Percentiles rank a stretch among this genome's conserved stretches.
These are phyloP conservation scores for Tetragonula clypearis DNA, from an alignment of 1,140 invertebrate species.

Conservation along the genomic window DNA sequence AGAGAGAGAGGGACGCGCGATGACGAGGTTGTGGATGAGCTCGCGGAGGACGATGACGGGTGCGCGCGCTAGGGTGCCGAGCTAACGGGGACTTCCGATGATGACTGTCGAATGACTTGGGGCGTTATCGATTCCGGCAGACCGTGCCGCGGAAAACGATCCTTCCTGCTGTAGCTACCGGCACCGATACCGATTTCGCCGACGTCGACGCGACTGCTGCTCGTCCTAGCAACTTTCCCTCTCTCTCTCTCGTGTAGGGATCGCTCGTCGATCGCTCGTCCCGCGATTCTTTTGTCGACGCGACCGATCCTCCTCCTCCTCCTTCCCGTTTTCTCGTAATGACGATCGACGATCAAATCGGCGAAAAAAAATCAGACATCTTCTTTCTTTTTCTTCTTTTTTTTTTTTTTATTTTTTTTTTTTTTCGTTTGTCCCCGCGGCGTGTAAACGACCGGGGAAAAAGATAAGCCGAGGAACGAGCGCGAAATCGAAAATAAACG, in stretches of 20 bases:
- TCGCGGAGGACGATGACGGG: slow-evolving; percentile 33
- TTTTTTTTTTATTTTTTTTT: not conserved
- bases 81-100: slow-evolving; percentile 71
- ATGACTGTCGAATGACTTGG: slow-evolving; percentile 80
- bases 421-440: not conserved
- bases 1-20: slow-evolving; percentile 13
- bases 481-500: slow-evolving; percentile 59
- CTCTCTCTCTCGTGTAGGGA: not conserved
- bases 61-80: slow-evolving; percentile 11
- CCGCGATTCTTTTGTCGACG: not conserved
- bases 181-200: not conserved
- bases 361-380: not conserved
- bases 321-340: not conserved
- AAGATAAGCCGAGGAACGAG: slow-evolving; percentile 55
- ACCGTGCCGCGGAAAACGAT: slow-evolving; percentile 58
- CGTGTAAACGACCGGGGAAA: not conserved
- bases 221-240: not conserved
- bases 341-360: not conserved
- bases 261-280: slow-evolving; percentile 1
- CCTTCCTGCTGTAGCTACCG: slow-evolving; percentile 9
- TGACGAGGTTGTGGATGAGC: slow-evolving; percentile 42
- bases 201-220: not conserved
- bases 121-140: slow-evolving; percentile 77
- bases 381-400: not conserved
- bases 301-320: not conserved